Evolutionary conservation across 2,113 vertebrate species (phyloP).

Genomic region (Megaceryle maxima): DNA sequence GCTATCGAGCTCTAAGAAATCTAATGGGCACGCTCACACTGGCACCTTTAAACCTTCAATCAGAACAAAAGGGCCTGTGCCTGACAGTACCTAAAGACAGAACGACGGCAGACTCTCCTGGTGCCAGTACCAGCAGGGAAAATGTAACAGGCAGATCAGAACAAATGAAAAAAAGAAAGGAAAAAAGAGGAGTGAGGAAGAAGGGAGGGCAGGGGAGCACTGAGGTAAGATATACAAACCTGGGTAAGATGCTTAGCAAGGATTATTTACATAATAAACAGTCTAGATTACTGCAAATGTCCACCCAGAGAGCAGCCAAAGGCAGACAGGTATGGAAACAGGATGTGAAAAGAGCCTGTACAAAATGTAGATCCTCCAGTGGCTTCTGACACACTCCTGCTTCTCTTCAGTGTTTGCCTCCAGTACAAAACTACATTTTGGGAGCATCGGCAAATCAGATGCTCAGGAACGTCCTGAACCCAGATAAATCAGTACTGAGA

Average conservation of each 20-base stretch:
- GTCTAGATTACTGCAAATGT: neutral
- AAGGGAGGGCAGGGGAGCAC: neutral
- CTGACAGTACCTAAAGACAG: neutral
- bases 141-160: neutral
- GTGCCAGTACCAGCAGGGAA: neutral
- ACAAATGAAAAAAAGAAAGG: neutral
- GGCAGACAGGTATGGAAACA: neutral
- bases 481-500: neutral
- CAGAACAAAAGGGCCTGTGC: neutral
- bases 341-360: neutral
- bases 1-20: neutral
- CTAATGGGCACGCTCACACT: neutral
- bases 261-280: neutral
- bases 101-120: neutral
- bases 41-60: neutral
- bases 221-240: neutral
- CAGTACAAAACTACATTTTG: neutral
- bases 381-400: neutral
- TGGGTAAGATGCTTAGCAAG: neutral
- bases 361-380: neutral
- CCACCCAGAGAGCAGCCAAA: neutral
- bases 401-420: neutral
- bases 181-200: neutral
- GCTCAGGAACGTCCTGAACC: neutral
- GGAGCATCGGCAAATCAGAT: neutral